Conservation (phyloP, 37 sponge, comb jelly and placozoan species). For the Oopsacas minuta region DNA sequence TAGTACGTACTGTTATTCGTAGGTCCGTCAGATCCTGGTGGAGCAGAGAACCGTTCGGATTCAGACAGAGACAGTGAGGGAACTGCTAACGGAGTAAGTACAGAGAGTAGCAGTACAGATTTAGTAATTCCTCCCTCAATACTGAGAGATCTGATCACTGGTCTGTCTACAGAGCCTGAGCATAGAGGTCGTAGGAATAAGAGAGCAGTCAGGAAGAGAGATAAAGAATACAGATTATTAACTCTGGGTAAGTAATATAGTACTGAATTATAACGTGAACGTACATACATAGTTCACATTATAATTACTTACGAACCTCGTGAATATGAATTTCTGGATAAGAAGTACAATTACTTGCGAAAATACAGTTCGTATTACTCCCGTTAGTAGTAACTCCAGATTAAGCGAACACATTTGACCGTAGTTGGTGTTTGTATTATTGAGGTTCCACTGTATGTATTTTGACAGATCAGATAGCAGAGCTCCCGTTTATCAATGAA, state of each 20-base stretch:
- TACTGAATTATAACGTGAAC: too few species aligned
- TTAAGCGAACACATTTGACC: too few species aligned
- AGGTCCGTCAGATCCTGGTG: not conserved
- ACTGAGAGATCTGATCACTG: not conserved
- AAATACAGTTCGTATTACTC: too few species aligned
- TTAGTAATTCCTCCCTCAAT: not conserved
- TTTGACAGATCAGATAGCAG: not conserved
- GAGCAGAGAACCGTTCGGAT: not conserved
- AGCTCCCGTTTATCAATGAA: not conserved
- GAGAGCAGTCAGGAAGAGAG: not conserved
- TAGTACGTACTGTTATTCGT: not conserved
- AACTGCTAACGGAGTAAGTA: not conserved
- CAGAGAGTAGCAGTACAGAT: not conserved
- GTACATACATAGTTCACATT: not conserved
- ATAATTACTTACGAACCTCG: too few species aligned
- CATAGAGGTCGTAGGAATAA: not conserved
- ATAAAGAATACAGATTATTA: not conserved
- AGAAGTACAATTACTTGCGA: too few species aligned
- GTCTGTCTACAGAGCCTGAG: not conserved
- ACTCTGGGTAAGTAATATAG: not conserved
- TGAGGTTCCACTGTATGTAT: not conserved
- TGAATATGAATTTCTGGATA: too few species aligned
- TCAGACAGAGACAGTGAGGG: conserved; percentile 7
- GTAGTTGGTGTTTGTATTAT: not conserved
- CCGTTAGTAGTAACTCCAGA: not conserved